Evolutionary conservation across 2,797 vertebrate genomes (phyloP).

Genomic region (Setipinna tenuifilis): DNA sequence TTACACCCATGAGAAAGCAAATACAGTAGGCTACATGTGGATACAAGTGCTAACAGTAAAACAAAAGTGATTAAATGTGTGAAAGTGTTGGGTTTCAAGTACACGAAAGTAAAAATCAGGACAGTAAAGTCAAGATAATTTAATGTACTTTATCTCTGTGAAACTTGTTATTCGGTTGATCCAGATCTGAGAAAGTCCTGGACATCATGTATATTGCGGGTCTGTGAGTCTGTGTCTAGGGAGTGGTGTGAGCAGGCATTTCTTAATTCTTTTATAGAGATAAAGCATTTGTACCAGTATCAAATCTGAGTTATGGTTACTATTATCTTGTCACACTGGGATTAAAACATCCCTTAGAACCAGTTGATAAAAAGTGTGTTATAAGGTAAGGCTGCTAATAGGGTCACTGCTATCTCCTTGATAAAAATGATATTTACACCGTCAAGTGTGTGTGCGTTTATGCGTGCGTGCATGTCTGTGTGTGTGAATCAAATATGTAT

Average conservation of each 20-base stretch:
- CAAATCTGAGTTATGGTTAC: neutral
- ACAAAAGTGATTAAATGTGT: neutral
- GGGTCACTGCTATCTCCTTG: neutral
- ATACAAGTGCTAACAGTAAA: too few species aligned
- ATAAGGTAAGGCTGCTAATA: neutral
- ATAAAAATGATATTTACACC: neutral
- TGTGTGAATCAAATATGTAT: neutral
- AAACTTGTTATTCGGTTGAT: too few species aligned
- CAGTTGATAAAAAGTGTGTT: neutral
- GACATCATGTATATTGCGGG: too few species aligned
- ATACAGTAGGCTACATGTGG: neutral
- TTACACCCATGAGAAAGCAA: neutral
- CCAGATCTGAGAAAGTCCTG: too few species aligned
- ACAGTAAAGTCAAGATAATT: too few species aligned
- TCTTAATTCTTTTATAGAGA: neutral
- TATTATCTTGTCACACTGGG: conserved; percentile 1
- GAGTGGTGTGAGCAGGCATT: neutral
- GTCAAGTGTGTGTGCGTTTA: too few species aligned
- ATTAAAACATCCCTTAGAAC: neutral
- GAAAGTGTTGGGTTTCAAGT: too few species aligned
- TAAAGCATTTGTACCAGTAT: neutral
- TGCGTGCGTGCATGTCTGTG: neutral
- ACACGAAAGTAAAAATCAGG: too few species aligned
- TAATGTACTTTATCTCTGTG: neutral
- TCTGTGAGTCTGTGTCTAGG: too few species aligned